Base-by-base conservation (phyloP, 1,140 invertebrate genomes). In the Drosophila parvula region DNA sequence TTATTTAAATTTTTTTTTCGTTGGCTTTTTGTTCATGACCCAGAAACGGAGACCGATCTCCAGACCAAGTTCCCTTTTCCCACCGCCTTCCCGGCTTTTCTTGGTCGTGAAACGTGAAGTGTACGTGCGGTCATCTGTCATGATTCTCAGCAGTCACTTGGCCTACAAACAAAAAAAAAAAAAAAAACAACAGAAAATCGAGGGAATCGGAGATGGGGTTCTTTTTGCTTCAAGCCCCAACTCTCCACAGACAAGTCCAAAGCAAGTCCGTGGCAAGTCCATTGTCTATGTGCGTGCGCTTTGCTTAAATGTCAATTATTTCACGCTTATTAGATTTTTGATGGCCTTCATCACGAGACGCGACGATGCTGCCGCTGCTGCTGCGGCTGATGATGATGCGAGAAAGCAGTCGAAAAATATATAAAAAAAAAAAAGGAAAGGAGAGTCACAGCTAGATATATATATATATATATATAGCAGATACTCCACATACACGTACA, bases 251-350 rank as follows among this genome's bases (percentile, higher is more conserved):
- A 22, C 38, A 44, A 16, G 22, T 38, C 63, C 43, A 5, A 32
- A 7, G 12, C 43, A 32, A 48, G 47, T 51, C 61, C 61, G 8
- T 22, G 14, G 14, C 44, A 44, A 44, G 69, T 74, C 43, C 79
- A 86, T 81, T 86, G 82, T 86, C 68, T 86, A 71, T 89, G 73
- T 89, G 84, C 84, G 84, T 88, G 84, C 36, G 84, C 74, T 89
- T 89, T 84, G 73, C 84, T 84, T 88, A 88, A 88, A 88, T 89
- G 84, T 88, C 84, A 88, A 88, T 89, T 88, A 88, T 89, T 89
- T 88, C 84, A 88, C 84, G 80, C 84, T 88, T 89, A 89, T 89
- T 89, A 81, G 69, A 86, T 83, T 88, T 78, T 83, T 81, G 79
- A 81, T 74, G 60, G 56, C 67, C 53, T 79, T 73, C 57, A 82